Conservation (phyloP, 2,113 vertebrate species). For the Clarias macrocephalus region DNA sequence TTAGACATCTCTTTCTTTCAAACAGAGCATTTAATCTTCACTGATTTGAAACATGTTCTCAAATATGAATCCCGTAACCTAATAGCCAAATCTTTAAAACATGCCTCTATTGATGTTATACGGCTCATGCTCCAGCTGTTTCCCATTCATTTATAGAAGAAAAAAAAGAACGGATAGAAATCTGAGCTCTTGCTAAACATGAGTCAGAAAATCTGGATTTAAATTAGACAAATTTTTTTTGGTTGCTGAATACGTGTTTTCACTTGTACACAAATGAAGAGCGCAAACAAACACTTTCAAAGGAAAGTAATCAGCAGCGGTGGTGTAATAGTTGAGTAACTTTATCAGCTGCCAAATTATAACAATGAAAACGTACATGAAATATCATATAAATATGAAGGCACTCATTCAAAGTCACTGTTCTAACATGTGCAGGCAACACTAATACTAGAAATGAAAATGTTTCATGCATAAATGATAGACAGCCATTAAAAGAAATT, state of each 20-base stretch:
- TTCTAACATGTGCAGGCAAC: not conserved
- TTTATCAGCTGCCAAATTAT: not conserved
- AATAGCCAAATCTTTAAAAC: not conserved
- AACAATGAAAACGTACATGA: not conserved
- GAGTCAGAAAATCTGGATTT: not conserved
- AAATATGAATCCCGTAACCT: not conserved
- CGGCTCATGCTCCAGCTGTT: slow-evolving; percentile 1
- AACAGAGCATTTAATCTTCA: not conserved
- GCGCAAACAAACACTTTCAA: not conserved
- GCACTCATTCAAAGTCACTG: not conserved
- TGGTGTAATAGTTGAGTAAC: not conserved
- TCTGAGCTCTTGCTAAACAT: not conserved
- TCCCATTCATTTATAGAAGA: not conserved
- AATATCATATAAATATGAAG: not conserved
- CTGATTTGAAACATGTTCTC: not conserved
- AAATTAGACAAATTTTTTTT: not conserved
- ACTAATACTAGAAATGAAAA: not conserved
- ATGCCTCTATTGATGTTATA: not conserved
- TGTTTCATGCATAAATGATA: not conserved
- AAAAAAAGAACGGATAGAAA: not conserved
- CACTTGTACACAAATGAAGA: not conserved
- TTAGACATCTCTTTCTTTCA: not conserved
- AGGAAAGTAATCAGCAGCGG: not conserved
- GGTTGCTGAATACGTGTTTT: not conserved
- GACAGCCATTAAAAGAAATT: not conserved